phyloP scores from a whole-genome alignment of 53 echinoderm and acorn worm species.

The Luidia sarsii region DNA sequence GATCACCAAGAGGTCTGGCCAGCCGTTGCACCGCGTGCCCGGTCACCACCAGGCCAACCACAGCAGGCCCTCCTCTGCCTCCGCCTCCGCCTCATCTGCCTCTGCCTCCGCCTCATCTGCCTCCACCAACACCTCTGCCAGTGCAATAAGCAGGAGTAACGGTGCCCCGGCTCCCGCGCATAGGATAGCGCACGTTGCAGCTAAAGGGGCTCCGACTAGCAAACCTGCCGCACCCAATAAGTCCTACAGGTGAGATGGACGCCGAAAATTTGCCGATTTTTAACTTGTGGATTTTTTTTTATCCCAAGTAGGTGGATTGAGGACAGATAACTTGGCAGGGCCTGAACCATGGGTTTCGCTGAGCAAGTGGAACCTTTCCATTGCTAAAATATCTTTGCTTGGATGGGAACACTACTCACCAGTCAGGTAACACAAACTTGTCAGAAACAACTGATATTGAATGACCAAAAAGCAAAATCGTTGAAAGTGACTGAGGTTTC shows the following conservation, averaged over 20 bases:
- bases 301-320: too few relatives aligned
- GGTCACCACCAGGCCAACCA: slow-evolving; percentile 4
- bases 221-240: slow-evolving; percentile 69
- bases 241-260: slow-evolving; percentile 71
- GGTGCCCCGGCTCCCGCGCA: slow-evolving; percentile 43
- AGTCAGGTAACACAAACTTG: too few relatives aligned
- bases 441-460: too few relatives aligned
- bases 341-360: too few relatives aligned
- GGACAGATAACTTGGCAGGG: too few relatives aligned
- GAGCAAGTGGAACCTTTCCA: too few relatives aligned
- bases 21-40: slow-evolving; percentile 2
- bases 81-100: too few relatives aligned
- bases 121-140: slow-evolving; percentile 45
- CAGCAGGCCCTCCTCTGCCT: slow-evolving; percentile 19
- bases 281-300: background rate
- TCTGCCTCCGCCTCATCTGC: too few relatives aligned
- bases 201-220: slow-evolving; percentile 35
- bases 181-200: slow-evolving; percentile 15
- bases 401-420: too few relatives aligned
- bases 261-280: background rate
- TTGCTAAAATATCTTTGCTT: too few relatives aligned
- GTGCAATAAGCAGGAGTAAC: slow-evolving; percentile 80
- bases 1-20: slow-evolving; percentile 53
- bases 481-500: too few relatives aligned
- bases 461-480: too few relatives aligned